Evolutionary conservation across 2,888 invertebrate species (phyloP), one percentile per base, ranked within the genome.

Genomic region (Diabrotica balteata): DNA sequence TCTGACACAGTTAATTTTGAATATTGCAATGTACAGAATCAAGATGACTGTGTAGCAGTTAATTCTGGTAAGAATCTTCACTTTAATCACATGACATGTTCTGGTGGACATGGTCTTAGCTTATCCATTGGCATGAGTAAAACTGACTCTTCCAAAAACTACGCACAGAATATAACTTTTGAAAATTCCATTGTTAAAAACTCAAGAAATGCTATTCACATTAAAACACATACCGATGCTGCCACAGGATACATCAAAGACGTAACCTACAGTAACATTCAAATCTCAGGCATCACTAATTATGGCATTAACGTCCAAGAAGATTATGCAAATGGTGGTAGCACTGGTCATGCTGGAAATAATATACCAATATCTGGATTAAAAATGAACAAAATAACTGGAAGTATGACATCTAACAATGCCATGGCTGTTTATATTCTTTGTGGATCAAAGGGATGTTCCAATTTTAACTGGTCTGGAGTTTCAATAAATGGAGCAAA

Each of bases 221-320:
- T 74, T 8, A 74, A 73, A 67, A 74, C 74, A 0, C 73, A 73
- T 44, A 59, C 69, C 3, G 74, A 74, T 62, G 73, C 63, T 3
- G 67, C 67, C 8, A 8, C 17, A 8, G 74, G 74, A 32, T 52
- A 53, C 4, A 67, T 74, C n/a, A 44, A 59, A 22, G 69, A 64
- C 45, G 59, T 74, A 8, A 70, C 70, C 10, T 74, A 73, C 53
- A 55, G 55, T 7, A 71, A 74, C 51, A 72, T 74, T n/a, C 4
- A 60, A 52, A 43, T 63, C 49, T 44, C 53, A 68, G 73, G 68
- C 47, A 71, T 72, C 22, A 54, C 64, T 10, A 57, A 71, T 7
- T 73, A 71, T 49, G 75, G 72, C 8, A 70, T 75, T 22, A 75
- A 75, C 62, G 63, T 75, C 11, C 68, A 75, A 52, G 64, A 75